Evolutionary conservation across 1,140 invertebrate genomes (phyloP).

Genomic region (Lepidurus arcticus): DNA sequence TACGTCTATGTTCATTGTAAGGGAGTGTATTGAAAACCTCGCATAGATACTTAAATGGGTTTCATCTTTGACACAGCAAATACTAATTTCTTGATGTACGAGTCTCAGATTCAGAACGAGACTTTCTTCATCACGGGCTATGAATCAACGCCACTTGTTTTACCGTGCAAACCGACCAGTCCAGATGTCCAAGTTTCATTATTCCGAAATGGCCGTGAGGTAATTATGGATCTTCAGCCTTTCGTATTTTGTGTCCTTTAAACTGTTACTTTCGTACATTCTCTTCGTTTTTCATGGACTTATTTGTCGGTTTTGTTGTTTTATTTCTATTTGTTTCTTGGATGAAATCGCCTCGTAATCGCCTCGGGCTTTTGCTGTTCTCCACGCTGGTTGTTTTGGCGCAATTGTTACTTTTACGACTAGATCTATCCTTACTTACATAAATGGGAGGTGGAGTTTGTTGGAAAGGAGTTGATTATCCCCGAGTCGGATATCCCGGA

Average conservation of each 20-base stretch:
- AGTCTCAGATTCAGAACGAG: not conserved
- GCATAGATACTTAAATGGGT: not conserved
- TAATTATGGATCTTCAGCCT: not conserved
- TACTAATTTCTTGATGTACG: not conserved
- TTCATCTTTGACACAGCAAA: not conserved
- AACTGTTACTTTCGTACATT: not conserved
- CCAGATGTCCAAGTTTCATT: not conserved
- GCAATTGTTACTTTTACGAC: no score
- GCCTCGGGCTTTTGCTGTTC: no score
- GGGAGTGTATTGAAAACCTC: not conserved
- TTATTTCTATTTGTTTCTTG: no score
- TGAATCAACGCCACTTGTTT: not conserved
- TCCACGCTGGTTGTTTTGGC: no score
- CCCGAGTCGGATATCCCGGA: no score
- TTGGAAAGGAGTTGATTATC: no score
- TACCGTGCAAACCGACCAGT: conserved; percentile 30
- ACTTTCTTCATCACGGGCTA: not conserved
- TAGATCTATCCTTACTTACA: no score
- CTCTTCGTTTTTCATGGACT: not conserved
- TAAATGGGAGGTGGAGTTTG: no score
- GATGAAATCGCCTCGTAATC: no score
- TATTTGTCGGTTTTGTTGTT: no score
- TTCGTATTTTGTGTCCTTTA: no score
- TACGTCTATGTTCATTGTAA: conserved; percentile 21
- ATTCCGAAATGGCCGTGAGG: not conserved